Percentiles rank a stretch among this genome's conserved stretches.
phyloP scores from a whole-genome alignment of 1,140 invertebrate species.

The Penaeus japonicus region DNA sequence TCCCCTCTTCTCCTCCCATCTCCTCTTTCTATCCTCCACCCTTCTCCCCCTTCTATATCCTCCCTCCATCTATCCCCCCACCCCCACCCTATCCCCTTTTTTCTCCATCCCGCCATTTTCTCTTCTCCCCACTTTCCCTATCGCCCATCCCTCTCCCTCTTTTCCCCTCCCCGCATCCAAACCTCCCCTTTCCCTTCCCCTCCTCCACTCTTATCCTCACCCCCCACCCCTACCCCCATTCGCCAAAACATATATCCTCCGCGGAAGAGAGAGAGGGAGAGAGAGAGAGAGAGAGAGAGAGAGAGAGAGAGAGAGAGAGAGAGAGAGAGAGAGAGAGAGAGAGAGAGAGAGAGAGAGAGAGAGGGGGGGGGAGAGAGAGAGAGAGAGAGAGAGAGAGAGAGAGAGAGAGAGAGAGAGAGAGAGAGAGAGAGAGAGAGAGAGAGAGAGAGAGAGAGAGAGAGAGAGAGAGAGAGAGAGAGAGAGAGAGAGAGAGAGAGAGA shows the following conservation, averaged over 20 bases:
- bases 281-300: slow-evolving; percentile 22
- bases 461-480: no score
- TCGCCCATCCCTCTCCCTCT: background rate
- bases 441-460: no score
- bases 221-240: background rate
- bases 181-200: no score
- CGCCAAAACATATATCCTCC: no score
- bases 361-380: no score
- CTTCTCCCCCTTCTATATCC: background rate
- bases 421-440: no score
- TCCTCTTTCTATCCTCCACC: background rate
- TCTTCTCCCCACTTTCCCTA: background rate
- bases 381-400: no score
- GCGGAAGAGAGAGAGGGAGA: background rate
- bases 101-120: no score
- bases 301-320: slow-evolving; percentile 14
- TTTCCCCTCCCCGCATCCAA: background rate
- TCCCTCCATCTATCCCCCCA: background rate
- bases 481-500: no score
- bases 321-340: no score
- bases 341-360: no score
- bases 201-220: background rate
- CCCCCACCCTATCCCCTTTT: background rate
- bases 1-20: background rate
- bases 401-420: no score